A percentile compares a stretch with the other conserved stretches of the same genome.
phyloP scores from a whole-genome alignment of 2,113 vertebrate species.

The Halichoerus grypus region DNA sequence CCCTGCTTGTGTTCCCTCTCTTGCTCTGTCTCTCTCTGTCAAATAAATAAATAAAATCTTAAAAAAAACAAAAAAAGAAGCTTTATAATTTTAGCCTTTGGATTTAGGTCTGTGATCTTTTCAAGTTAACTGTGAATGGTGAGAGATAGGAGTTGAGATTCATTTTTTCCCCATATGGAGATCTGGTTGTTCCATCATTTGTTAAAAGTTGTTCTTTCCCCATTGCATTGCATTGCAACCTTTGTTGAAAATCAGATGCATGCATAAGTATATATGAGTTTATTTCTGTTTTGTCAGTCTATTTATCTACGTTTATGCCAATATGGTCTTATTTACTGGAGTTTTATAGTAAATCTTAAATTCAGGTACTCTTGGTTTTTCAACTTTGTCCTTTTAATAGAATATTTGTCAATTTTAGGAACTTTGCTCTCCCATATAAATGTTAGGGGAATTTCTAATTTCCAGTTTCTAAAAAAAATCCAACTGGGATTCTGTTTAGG shows the following conservation, averaged over 20 bases:
- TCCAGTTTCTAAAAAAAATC: not conserved
- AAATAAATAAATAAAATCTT: too few relatives aligned
- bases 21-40: too few relatives aligned
- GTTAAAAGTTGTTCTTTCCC: constrained; percentile 22
- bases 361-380: constrained; percentile 7
- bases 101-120: not conserved
- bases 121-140: not conserved
- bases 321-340: not conserved
- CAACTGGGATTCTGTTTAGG: not conserved
- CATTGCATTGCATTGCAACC: not conserved
- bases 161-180: not conserved
- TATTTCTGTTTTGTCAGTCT: not conserved
- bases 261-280: not conserved
- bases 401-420: not conserved
- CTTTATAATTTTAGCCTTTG: constrained; percentile 12
- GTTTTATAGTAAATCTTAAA: not conserved
- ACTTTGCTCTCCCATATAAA: constrained; percentile 33
- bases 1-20: too few relatives aligned
- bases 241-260: constrained; percentile 31
- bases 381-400: not conserved
- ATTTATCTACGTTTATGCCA: not conserved
- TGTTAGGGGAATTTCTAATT: not conserved
- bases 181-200: not conserved
- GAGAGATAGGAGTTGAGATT: not conserved
- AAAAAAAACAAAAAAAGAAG: not conserved